phyloP scores from a whole-genome alignment of 2,888 invertebrate genomes.

The Candidula unifasciata region DNA sequence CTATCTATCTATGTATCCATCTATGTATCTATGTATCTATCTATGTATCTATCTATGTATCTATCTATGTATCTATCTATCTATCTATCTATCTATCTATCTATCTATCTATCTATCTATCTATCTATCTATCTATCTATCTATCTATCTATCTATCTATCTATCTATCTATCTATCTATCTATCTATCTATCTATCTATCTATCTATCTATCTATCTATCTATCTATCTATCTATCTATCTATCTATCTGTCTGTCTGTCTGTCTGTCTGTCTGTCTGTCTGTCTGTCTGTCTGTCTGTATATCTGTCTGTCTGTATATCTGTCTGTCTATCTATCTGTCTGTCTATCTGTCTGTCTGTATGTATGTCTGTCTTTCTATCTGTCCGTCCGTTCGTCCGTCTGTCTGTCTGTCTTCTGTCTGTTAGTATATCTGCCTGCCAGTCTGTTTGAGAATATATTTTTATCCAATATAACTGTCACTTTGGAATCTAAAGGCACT shows the following conservation, averaged over 20 bases:
- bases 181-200: conserved; percentile 15
- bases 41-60: not conserved
- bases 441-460: too few species aligned
- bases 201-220: conserved; percentile 16
- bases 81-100: conserved; percentile 11
- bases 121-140: not conserved
- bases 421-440: too few species aligned
- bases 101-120: conserved; percentile 7
- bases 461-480: too few species aligned
- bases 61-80: not conserved
- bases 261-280: not conserved
- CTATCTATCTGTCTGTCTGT: not conserved
- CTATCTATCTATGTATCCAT: conserved; percentile 7
- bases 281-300: conserved; percentile 14
- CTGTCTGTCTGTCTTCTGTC: too few species aligned
- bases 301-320: too few species aligned
- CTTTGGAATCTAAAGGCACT: too few species aligned
- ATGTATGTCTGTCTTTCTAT: too few species aligned
- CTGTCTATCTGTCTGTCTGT: too few species aligned
- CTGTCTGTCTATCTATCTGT: too few species aligned
- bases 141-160: not conserved
- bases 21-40: not conserved
- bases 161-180: conserved; percentile 24
- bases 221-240: conserved; percentile 35
- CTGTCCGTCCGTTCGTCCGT: too few species aligned